Base-by-base conservation (phyloP, 2,113 vertebrate genomes). In the Pampusana beccarii region DNA sequence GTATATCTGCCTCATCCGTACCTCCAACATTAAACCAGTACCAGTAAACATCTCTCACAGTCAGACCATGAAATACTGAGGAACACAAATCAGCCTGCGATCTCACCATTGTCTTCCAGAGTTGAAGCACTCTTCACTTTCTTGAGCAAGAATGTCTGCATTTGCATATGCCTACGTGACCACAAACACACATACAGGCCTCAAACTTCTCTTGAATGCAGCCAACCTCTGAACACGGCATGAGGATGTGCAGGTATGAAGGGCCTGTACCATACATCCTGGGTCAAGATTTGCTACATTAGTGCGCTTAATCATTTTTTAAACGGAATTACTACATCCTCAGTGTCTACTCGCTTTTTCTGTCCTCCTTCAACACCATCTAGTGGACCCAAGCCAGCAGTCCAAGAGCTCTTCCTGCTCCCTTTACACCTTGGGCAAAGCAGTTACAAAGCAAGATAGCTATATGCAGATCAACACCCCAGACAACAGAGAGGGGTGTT, bases 401-500 rank as follows among this genome's bases (percentile, higher is more conserved):
- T 4, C 24, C 64, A 62, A 70, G 46, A 57, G 50, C 23, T 62
- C 31, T 72, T 80, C 67, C 28, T 54, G 66, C 29, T 73, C 34
- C 29, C 77, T 74, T 51, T 36, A 67, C 26, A 11, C 28, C 64
- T 34, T 10, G 13, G 74, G 36, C 28, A 36, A 70, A 77, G 71
- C 29, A 14, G 42, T 33, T 57, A 51, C 11, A 73, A 66, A 48
- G 31, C 38, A 79, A 19, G 7, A 53, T 0, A 36, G 10, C 4
- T 3, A 58, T 3, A 28, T 0, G 6, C 28, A 79, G 28, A 88
- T 20, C 65, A 79, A 3, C 60, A 81, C 2, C 16, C 36, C n/a
- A 66, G 13, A 57, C 10, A 64, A 34, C 0, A 1, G 11, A 77
- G 36, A 50, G 8, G 7, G 33, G 6, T 19, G 64, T 28, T 2